Evolutionary conservation across 2,888 invertebrate genomes (phyloP), one percentile per base, ranked within the genome.

Genomic region (Esperia sulphurella): DNA sequence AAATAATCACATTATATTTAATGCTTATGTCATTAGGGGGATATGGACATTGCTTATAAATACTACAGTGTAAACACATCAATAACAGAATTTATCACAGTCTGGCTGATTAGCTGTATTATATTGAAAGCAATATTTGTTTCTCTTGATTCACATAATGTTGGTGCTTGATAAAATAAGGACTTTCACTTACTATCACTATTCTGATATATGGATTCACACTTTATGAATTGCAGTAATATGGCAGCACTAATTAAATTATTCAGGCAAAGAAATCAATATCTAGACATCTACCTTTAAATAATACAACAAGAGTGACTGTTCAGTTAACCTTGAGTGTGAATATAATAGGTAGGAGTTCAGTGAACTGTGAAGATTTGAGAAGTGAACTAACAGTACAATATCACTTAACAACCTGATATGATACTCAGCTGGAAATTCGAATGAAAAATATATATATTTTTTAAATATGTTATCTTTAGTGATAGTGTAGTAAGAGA

Each of bases 201-300:
- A 9, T 39, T 8, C 8, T 39, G 1, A 39, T 7, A 10, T 33
- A 4, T 8, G 33, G 2, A 35, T 10, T 14, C 31, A 43, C 42
- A 43, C n/a, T 35, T 35, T n/a, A n/a, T 3, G 5, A n/a, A 35
- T 35, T 10, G 21, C 21, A n/a, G 35, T 35, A n/a, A n/a, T 6
- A n/a, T 35, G 35, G 2, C 41, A 41, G 33, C 14, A 41, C n/a
- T 68, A 70, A 69, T 67, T 69, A 53, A 61, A 65, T 68, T 68
- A 67, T 52, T 53, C 50, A 42, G 54, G 55, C 43, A 51, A 2
- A 21, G 21, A 57, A 61, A 68, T 69, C 68, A 60, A 71, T 70
- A 69, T 49, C 42, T 43, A 13, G 30, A 14, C 5, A 21, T 21
- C 21, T 21, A 21, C 21, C 21, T 21, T 5, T 21, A 21, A 21